These are phyloP conservation scores for Laspeyria flexula DNA, from an alignment of 2,888 invertebrate genomes.

Conservation along the genomic window DNA sequence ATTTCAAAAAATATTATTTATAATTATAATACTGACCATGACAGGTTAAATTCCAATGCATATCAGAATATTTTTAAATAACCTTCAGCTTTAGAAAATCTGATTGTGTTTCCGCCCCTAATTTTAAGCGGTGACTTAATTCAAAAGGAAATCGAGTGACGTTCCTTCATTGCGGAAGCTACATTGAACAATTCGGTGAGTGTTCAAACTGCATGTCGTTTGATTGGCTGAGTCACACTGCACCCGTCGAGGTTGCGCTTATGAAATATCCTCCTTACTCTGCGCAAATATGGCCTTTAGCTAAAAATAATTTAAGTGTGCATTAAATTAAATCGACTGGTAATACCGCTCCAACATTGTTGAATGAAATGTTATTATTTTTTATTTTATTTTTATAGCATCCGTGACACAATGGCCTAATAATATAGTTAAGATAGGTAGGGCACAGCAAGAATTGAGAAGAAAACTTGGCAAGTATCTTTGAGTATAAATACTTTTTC, in stretches of 20 bases:
- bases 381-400: conserved; percentile 8
- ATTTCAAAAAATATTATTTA: no score
- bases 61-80: no score
- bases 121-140: background rate
- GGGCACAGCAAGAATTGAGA: no score
- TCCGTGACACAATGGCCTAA: background rate
- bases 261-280: conserved; percentile 50
- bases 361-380: conserved; percentile 9
- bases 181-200: conserved; percentile 11
- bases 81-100: background rate
- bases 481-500: no score
- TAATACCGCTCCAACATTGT: conserved; percentile 14
- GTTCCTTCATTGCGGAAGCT: conserved; percentile 6
- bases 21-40: no score
- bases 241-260: conserved; percentile 58
- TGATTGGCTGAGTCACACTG: conserved; percentile 54
- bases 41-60: no score
- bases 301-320: conserved; percentile 29
- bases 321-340: conserved; percentile 31
- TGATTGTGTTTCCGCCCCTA: background rate
- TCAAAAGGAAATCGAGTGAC: background rate
- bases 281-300: conserved; percentile 35
- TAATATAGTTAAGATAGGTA: no score
- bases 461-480: no score
- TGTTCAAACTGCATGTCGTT: conserved; percentile 47